These are phyloP conservation scores for Matsumyia berberina DNA, from an alignment of 2,888 invertebrate genomes.

Conservation along the genomic window DNA sequence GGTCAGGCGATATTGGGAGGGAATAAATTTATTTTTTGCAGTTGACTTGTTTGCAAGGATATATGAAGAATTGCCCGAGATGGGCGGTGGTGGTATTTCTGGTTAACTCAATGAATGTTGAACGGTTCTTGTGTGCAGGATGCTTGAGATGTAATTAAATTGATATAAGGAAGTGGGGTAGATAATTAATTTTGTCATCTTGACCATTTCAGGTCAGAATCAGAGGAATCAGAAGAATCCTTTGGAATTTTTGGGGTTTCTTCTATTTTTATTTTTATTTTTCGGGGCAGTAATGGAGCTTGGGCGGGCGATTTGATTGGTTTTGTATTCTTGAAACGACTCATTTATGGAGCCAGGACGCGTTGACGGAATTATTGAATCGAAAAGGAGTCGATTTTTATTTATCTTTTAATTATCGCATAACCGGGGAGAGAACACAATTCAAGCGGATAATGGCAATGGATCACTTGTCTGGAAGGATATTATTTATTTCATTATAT, in stretches of 20 bases:
- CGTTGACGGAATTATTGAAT: slow-evolving; percentile 36
- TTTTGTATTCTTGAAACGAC: slow-evolving; percentile 55
- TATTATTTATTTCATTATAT: neutral
- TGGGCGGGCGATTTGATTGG: slow-evolving; percentile 34
- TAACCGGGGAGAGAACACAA: neutral
- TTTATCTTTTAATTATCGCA: slow-evolving; percentile 67
- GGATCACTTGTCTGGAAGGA: neutral
- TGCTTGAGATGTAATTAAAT: slow-evolving; percentile 60
- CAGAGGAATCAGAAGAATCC: slow-evolving; percentile 22
- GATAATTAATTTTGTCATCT: slow-evolving; percentile 74
- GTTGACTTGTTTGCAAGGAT: slow-evolving; percentile 67
- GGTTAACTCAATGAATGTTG: slow-evolving; percentile 57
- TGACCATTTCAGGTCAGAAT: slow-evolving; percentile 42
- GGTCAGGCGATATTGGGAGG: neutral
- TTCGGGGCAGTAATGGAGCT: slow-evolving; percentile 7
- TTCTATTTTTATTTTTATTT: neutral
- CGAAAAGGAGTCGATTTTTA: slow-evolving; percentile 23
- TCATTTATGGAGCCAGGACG: slow-evolving; percentile 28
- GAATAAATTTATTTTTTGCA: slow-evolving; percentile 59
- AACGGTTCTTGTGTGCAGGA: slow-evolving; percentile 22
- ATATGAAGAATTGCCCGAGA: slow-evolving; percentile 55
- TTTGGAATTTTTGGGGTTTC: slow-evolving; percentile 18
- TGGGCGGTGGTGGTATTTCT: slow-evolving; percentile 1
- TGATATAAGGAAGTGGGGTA: slow-evolving; percentile 59
- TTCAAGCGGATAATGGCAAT: slow-evolving; percentile 11